Conservation (phyloP, 2,797 vertebrate species). For the Hipposideros larvatus region DNA sequence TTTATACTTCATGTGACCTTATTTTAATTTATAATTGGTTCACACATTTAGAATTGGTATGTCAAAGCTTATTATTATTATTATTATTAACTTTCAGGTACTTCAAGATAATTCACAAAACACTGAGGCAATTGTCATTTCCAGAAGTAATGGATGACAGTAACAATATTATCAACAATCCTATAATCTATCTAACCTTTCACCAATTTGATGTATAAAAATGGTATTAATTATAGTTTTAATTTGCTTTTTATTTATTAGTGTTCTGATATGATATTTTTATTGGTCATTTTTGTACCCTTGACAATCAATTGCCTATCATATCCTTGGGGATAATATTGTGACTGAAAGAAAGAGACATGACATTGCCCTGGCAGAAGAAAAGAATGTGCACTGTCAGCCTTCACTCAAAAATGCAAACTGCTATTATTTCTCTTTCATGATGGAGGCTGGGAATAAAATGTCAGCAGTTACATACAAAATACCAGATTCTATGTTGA, state of each 20-base stretch:
- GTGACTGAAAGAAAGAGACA: background rate
- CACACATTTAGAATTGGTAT: background rate
- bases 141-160: background rate
- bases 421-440: background rate
- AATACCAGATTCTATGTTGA: background rate
- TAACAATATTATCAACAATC: background rate
- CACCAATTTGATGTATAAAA: background rate
- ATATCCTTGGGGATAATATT: background rate
- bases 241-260: background rate
- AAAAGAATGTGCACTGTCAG: background rate
- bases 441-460: background rate
- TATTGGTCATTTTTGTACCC: background rate
- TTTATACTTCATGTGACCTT: background rate
- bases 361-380: background rate
- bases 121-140: background rate
- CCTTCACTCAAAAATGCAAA: background rate
- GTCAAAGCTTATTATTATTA: background rate
- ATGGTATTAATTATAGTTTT: background rate
- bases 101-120: background rate
- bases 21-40: background rate
- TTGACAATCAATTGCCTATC: background rate
- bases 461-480: background rate
- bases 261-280: background rate
- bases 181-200: background rate
- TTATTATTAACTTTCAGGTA: background rate